A percentile compares a stretch with the other conserved stretches of the same genome.
These are phyloP conservation scores for Limnothrissa miodon DNA, from an alignment of 2,113 vertebrate genomes.

Conservation along the genomic window DNA sequence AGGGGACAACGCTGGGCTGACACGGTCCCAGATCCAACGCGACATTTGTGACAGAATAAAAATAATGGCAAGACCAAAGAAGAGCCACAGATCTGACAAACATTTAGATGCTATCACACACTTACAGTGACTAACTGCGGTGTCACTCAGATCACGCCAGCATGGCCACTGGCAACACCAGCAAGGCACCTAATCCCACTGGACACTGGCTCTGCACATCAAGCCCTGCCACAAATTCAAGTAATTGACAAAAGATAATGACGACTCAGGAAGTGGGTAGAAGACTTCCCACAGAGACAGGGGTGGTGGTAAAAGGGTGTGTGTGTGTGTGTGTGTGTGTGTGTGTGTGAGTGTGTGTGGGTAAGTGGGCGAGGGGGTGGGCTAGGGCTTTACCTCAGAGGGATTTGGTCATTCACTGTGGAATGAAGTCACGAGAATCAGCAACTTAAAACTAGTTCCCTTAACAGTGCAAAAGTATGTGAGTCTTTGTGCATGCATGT, in stretches of 20 bases:
- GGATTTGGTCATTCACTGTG: background rate
- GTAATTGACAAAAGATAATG: conserved; percentile 75
- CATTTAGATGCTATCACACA: conserved; percentile 75
- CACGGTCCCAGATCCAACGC: conserved; percentile 65
- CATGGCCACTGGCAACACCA: conserved; percentile 69
- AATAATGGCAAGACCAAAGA: conserved; percentile 67
- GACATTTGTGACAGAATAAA: conserved; percentile 74
- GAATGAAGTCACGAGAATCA: background rate
- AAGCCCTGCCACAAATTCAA: conserved; percentile 69
- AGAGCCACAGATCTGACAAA: conserved; percentile 71
- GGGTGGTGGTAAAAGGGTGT: background rate
- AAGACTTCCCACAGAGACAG: background rate
- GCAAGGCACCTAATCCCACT: conserved; percentile 70
- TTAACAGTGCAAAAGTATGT: background rate
- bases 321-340: too few relatives aligned
- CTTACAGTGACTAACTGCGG: conserved; percentile 65
- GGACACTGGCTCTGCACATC: conserved; percentile 71
- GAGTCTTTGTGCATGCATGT: background rate
- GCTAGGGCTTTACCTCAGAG: background rate
- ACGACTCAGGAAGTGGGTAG: conserved; percentile 46
- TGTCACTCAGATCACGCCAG: conserved; percentile 58
- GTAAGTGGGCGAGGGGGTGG: too few relatives aligned
- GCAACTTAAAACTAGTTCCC: background rate
- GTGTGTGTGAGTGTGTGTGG: too few relatives aligned
- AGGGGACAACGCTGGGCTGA: conserved; percentile 63